Evolutionary conservation across 1,140 invertebrate species (phyloP), one percentile per base, ranked within the genome.

Genomic region (Tetragonula clypearis): DNA sequence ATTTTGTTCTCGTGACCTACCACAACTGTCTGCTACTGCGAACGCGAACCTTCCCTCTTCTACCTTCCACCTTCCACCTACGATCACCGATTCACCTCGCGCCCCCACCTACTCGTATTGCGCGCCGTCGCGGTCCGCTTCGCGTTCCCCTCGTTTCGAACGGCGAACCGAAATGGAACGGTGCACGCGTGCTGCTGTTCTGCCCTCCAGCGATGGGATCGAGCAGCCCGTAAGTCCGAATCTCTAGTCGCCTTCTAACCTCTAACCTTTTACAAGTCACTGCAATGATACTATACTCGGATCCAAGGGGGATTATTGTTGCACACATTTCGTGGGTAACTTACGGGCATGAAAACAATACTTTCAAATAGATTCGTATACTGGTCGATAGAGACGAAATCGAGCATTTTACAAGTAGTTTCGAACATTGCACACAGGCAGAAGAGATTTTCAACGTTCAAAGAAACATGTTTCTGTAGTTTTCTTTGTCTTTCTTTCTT

Each of bases 1-100:
- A 94, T 95, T 87, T 94, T 94, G 90, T 35, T 71, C 53, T 76
- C 85, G 55, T 86, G 92, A 94, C 93, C 92, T 94, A 90, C 93
- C 93, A 90, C 92, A 93, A 94, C 77, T 79, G 75, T 89, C 86
- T 76, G 79, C 87, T 82, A 79, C 82, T 17, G 17, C n/a, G 1
- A 1, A 56, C 35, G 6, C 55, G 23, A 66, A 68, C 53, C 66
- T 55, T 65, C 35, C 26, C 71, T 62, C 78, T 19, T 4, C 78
- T 35, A 35, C 73, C 53, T 8, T 11, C 68, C 58, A 26, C 17
- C 60, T 35, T 35, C 35, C 35, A 35, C 35, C 35, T 74, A 81
- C 60, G 69, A 80, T 41, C 82, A 12, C 41, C 78, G 71, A 72
- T 84, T 83, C 21, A 62, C 41, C 76, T 84, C 76, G 14, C 19